Conservation (phyloP, 2,113 vertebrate species). For the Pterocles burchelli region DNA sequence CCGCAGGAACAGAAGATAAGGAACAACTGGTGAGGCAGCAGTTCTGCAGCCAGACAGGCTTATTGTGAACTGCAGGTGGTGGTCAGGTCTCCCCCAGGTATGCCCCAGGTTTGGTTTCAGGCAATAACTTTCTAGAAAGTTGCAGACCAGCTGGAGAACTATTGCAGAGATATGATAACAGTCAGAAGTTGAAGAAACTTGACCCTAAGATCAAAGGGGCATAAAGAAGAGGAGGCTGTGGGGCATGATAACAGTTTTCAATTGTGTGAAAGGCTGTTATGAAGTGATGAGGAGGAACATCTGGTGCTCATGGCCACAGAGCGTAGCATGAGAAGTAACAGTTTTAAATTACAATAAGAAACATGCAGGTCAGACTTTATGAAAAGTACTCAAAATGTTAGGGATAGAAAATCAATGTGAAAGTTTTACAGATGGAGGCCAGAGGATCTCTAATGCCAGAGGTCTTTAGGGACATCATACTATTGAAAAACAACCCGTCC, state of each 20-base stretch:
- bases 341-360: neutral
- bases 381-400: neutral
- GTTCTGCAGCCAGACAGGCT: neutral
- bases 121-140: neutral
- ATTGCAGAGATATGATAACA: neutral
- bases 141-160: neutral
- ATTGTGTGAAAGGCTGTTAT: neutral
- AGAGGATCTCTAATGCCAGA: neutral
- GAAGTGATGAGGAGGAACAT: neutral
- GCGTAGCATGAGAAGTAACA: neutral
- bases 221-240: neutral
- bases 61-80: neutral
- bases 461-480: neutral
- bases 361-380: neutral
- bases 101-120: neutral
- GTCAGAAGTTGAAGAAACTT: neutral
- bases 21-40: neutral
- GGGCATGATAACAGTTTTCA: neutral
- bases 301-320: neutral
- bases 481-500: neutral
- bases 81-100: neutral
- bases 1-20: accelerated
- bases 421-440: neutral
- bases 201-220: neutral
- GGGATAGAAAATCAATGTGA: neutral